phyloP scores from a whole-genome alignment of 2,888 invertebrate genomes.

The Melipona beecheii region DNA sequence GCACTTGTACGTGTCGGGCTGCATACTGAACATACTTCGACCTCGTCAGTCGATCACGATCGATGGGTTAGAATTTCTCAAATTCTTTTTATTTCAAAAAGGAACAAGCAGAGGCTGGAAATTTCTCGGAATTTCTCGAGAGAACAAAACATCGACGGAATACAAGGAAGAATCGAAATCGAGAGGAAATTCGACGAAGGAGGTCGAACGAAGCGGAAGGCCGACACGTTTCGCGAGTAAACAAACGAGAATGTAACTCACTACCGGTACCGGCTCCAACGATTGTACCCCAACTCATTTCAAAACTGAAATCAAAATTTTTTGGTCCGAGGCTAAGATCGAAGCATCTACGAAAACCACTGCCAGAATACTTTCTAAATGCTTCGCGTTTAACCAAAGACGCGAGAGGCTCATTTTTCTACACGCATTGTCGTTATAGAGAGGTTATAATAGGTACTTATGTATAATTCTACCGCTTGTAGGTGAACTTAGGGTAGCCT shows the following conservation, averaged over 20 bases:
- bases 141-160: not conserved
- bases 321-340: constrained; percentile 81
- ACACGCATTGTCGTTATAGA: constrained; percentile 82
- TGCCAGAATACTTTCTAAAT: constrained; percentile 82
- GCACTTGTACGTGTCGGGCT: constrained; percentile 23
- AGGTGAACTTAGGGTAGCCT: constrained; percentile 72
- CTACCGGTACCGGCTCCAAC: constrained; percentile 37
- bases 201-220: not conserved
- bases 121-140: too few species aligned
- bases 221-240: not conserved
- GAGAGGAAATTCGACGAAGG: not conserved
- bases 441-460: constrained; percentile 53
- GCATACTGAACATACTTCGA: constrained; percentile 21
- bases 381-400: constrained; percentile 83
- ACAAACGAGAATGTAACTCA: constrained; percentile 26
- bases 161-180: not conserved
- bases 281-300: constrained; percentile 50
- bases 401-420: constrained; percentile 83
- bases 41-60: not conserved
- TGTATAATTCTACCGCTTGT: constrained; percentile 72
- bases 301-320: constrained; percentile 79
- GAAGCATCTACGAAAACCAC: constrained; percentile 82
- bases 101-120: too few species aligned
- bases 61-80: not conserved
- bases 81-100: not conserved